Conservation (phyloP, 1,140 invertebrate genomes). For the Pseudomyrmex dendroicus region DNA sequence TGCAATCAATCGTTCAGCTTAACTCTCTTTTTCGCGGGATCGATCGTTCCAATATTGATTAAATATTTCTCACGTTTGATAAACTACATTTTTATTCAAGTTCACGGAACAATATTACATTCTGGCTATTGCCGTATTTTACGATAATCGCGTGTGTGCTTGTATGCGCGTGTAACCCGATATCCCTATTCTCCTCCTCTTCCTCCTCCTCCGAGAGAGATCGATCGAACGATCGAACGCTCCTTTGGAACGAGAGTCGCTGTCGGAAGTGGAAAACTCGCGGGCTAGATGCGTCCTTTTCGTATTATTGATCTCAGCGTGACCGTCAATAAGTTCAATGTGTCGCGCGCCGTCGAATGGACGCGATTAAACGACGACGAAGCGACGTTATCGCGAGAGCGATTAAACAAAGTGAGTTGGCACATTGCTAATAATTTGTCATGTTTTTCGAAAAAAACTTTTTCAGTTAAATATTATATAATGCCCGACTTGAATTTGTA, state of each 20-base stretch:
- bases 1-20: slow-evolving; percentile 37
- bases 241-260: slow-evolving; percentile 37
- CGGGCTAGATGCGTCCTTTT: slow-evolving; percentile 20
- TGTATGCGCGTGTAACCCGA: not conserved
- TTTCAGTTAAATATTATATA: not conserved
- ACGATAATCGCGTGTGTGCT: not conserved
- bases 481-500: too few species aligned
- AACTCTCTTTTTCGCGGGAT: not conserved
- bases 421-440: not conserved
- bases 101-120: too few species aligned
- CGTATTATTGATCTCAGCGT: slow-evolving; percentile 60
- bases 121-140: not conserved
- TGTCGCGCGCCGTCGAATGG: slow-evolving; percentile 36
- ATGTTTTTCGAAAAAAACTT: not conserved
- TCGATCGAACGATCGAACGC: slow-evolving; percentile 33
- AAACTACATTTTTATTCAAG: too few species aligned
- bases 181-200: slow-evolving; percentile 11
- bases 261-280: slow-evolving; percentile 17
- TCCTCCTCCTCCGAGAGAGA: not conserved
- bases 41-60: slow-evolving; percentile 37
- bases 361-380: slow-evolving; percentile 42
- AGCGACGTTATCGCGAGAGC: slow-evolving; percentile 55
- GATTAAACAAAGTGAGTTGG: not conserved
- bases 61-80: not conserved
- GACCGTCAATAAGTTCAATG: slow-evolving; percentile 40